A percentile compares a stretch with the other conserved stretches of the same genome.
These are phyloP conservation scores for Linyphia triangularis DNA, from an alignment of 2,888 invertebrate species.

Conservation along the genomic window DNA sequence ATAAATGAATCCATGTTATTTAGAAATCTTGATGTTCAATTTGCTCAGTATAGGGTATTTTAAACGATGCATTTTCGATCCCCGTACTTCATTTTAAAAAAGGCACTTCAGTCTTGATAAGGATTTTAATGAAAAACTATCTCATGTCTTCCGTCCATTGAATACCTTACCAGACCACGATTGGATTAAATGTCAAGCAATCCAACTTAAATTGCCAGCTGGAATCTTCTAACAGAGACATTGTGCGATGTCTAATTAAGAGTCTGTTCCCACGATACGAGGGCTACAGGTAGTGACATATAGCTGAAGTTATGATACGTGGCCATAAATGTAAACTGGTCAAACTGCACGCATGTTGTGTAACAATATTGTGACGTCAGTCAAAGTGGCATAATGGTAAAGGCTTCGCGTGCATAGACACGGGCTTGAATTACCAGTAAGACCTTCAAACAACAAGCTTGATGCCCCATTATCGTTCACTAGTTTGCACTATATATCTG, in stretches of 20 bases:
- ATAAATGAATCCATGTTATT: too few species aligned
- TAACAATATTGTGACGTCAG: slow-evolving; percentile 32
- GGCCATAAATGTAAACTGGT: slow-evolving; percentile 42
- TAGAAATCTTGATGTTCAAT: too few species aligned
- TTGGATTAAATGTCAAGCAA: background rate
- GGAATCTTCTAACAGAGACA: background rate
- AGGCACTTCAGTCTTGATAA: too few species aligned
- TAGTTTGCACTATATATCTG: background rate
- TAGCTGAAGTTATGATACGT: slow-evolving; percentile 24
- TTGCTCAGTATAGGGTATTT: too few species aligned
- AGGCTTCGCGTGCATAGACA: slow-evolving; percentile 26
- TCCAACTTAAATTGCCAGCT: background rate
- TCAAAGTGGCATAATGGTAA: slow-evolving; percentile 21
- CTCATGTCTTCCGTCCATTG: background rate
- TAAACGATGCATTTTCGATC: too few species aligned
- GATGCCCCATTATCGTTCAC: background rate
- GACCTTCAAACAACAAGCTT: slow-evolving; percentile 28
- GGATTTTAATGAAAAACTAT: too few species aligned
- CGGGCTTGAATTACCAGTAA: slow-evolving; percentile 5
- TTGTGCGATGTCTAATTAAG: slow-evolving; percentile 14
- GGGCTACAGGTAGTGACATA: slow-evolving; percentile 19
- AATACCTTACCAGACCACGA: background rate
- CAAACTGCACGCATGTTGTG: slow-evolving; percentile 47
- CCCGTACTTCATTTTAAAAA: too few species aligned
- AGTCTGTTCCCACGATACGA: slow-evolving; percentile 2